phyloP scores from a whole-genome alignment of 2,797 vertebrate genomes.

The Rhincodon typus region DNA sequence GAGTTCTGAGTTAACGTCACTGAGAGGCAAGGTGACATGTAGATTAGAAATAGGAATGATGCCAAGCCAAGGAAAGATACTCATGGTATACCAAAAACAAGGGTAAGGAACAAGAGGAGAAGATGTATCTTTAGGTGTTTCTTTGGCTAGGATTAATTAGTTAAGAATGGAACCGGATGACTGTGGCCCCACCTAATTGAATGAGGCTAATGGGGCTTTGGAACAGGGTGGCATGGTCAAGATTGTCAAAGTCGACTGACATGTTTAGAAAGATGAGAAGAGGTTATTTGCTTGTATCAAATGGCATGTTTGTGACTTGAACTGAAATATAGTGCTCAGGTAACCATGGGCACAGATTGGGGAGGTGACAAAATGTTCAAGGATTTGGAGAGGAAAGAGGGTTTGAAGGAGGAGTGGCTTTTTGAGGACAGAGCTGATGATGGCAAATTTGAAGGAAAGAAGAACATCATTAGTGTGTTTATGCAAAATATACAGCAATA shows the following conservation, averaged over 20 bases:
- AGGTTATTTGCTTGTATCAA: neutral
- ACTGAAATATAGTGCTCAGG: neutral
- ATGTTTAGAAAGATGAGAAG: neutral
- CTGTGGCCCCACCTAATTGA: neutral
- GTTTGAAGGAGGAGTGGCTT: neutral
- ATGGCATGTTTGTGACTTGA: neutral
- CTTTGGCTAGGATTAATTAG: neutral
- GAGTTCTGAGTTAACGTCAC: too few relatives aligned
- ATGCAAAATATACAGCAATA: neutral
- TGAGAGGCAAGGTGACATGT: too few relatives aligned
- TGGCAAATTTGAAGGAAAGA: neutral
- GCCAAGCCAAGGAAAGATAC: too few relatives aligned
- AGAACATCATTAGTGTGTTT: neutral
- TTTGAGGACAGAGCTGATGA: neutral
- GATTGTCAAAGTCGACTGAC: too few relatives aligned
- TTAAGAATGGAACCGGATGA: neutral
- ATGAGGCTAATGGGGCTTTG: too few relatives aligned
- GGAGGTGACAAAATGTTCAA: neutral
- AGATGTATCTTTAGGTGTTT: too few relatives aligned
- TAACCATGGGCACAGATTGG: neutral
- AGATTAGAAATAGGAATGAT: too few relatives aligned
- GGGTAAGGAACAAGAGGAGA: too few relatives aligned
- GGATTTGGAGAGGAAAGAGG: neutral
- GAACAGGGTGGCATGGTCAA: too few relatives aligned
- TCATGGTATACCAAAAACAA: too few relatives aligned